phyloP scores from a whole-genome alignment of 1,140 invertebrate species.

The Sitobion miscanthi region DNA sequence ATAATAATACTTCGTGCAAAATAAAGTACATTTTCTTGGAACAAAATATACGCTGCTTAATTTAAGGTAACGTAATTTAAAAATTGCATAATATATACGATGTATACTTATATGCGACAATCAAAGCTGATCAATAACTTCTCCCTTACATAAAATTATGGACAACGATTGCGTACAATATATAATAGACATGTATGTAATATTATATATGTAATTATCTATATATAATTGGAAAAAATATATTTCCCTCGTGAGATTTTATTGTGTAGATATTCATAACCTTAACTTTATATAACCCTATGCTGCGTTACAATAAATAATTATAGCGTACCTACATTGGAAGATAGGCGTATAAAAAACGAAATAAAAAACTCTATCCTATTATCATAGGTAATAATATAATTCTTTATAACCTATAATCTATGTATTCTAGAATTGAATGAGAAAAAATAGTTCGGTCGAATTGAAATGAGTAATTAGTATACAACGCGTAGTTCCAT shows the following conservation, averaged over 20 bases:
- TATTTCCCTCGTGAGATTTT: constrained; percentile 19
- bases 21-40: not conserved
- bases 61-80: constrained; percentile 3
- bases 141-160: not conserved
- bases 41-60: not conserved
- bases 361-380: constrained; percentile 7
- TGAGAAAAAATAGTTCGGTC: constrained; percentile 6
- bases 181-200: not conserved
- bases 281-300: constrained; percentile 24
- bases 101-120: not conserved
- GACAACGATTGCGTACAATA: not conserved
- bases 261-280: constrained; percentile 23
- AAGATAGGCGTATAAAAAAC: constrained; percentile 19
- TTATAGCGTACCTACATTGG: not conserved
- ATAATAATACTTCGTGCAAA: constrained; percentile 20
- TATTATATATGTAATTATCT: not conserved
- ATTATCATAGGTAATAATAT: constrained; percentile 34
- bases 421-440: constrained; percentile 34
- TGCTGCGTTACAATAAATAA: constrained; percentile 4
- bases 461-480: constrained; percentile 50
- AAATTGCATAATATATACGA: not conserved
- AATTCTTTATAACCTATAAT: constrained; percentile 36
- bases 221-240: constrained; percentile 20
- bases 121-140: constrained; percentile 26
- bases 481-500: constrained; percentile 24